These are phyloP conservation scores for Leucoraja erinaceus DNA, from an alignment of 2,113 vertebrate genomes.

Conservation along the genomic window DNA sequence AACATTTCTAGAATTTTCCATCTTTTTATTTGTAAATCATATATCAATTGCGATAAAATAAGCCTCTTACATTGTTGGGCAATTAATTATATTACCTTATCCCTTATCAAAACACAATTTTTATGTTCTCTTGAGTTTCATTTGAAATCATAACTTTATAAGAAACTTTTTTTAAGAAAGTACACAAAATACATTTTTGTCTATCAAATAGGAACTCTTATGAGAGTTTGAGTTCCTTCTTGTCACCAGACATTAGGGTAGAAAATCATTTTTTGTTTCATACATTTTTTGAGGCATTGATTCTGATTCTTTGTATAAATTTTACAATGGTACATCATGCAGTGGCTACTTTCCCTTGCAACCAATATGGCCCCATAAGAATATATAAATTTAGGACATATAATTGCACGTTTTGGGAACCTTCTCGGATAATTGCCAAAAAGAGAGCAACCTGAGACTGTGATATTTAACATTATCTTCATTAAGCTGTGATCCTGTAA, in stretches of 20 bases:
- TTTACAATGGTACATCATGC: background rate
- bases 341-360: background rate
- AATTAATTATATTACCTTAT: background rate
- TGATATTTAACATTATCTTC: background rate
- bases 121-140: background rate
- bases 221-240: background rate
- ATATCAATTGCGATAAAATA: background rate
- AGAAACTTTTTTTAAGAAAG: background rate
- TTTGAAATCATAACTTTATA: background rate
- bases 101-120: background rate
- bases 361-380: background rate
- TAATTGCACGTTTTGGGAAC: background rate
- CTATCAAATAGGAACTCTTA: background rate
- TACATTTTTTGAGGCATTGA: background rate
- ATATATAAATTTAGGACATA: background rate
- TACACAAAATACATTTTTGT: background rate
- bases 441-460: background rate
- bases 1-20: too few species aligned
- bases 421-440: background rate
- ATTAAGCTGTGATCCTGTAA: background rate
- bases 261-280: background rate
- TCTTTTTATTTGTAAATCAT: too few species aligned
- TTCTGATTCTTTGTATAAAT: background rate
- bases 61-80: background rate
- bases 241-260: background rate